Base-by-base conservation (phyloP, 2,113 vertebrate species). In the Cricetomys ansorgei region DNA sequence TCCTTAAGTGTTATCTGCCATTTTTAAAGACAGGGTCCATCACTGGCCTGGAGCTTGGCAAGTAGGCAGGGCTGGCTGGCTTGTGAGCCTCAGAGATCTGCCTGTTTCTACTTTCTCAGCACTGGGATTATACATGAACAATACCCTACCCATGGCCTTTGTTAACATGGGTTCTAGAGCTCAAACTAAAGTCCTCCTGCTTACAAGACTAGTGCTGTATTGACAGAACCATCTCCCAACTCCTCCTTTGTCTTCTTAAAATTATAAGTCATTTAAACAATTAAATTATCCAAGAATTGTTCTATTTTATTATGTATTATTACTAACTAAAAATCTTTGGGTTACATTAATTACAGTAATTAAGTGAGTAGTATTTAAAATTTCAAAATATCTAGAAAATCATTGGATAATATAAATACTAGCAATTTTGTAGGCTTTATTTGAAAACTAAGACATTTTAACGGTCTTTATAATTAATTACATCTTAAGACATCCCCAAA, bases 371-470 rank as follows among this genome's bases (percentile, higher is more conserved):
- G 5, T 64, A 79, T 2, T 88, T 94, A 62, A 84, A 84, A 72
- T 79, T 73, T 64, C 11, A 84, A 62, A 79, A 10, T 31, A 76
- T 70, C 2, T 81, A 81, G 16, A 31, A 59, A 37, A 31, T 57
- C 70, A 87, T 96, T 91, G 72, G 3, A 13, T 9, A 45, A 37
- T 3, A 37, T 0, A 11, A n/a, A 34, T 81, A 40, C 45, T 4
- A 62, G 81, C 67, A 64, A 86, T 88, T 40, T 95, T 73, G 77
- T 64, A 19, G 19, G 3, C 59, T 55, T 29, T 89, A 48, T 5
- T 95, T 85, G 40, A 91, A 91, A 21, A 73, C 62, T 84, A 93
- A 92, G 65, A 88, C 55, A 45, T 84, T 77, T 93, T 50, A 76
- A 72, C 37, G 69, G 73, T 34, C 27, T 92, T 94, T 50, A 59